These are phyloP conservation scores for Megamerina dolium DNA, from an alignment of 2,888 invertebrate genomes.

Conservation along the genomic window DNA sequence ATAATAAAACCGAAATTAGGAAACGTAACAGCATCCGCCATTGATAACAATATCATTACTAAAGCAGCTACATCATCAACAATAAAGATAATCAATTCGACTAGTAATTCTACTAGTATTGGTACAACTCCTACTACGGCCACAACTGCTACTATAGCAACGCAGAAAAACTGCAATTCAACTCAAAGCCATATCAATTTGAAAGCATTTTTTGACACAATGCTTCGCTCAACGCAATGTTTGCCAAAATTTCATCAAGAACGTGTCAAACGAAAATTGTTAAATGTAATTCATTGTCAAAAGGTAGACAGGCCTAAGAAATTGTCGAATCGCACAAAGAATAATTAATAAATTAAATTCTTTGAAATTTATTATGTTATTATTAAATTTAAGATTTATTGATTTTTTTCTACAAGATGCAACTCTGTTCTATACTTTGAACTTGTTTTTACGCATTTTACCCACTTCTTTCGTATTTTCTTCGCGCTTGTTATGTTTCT, in stretches of 20 bases:
- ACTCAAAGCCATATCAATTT: slow-evolving; percentile 17
- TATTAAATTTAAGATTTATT: no score
- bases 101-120: no score
- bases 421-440: no score
- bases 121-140: no score
- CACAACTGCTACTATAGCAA: background rate
- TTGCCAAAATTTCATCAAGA: slow-evolving; percentile 23
- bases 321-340: background rate
- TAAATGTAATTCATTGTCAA: slow-evolving; percentile 15
- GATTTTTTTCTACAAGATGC: no score
- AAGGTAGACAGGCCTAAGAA: background rate
- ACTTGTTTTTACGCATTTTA: background rate
- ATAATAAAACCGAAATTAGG: no score
- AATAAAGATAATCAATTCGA: no score
- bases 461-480: background rate
- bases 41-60: no score
- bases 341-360: background rate
- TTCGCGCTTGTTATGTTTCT: background rate
- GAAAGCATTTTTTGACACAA: slow-evolving; percentile 23
- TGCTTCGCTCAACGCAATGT: slow-evolving; percentile 20
- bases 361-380: no score
- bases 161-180: slow-evolving; percentile 4
- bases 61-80: no score
- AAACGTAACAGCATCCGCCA: no score
- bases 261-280: slow-evolving; percentile 17